Evolutionary conservation across 2,888 invertebrate species (phyloP).

Genomic region (Alsophila aescularia): DNA sequence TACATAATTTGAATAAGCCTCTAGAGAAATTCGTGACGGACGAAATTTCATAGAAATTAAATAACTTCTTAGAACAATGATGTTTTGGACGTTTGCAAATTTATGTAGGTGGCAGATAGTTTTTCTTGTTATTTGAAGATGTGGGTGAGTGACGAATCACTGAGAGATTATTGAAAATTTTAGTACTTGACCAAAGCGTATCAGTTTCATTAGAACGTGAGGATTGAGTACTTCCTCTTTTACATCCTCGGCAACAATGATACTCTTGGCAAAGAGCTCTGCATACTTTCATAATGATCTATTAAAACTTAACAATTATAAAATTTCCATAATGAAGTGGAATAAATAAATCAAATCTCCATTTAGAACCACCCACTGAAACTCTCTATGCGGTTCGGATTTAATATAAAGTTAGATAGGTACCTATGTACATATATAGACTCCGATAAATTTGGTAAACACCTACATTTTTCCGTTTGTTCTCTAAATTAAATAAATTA

Average conservation of each 20-base stretch:
- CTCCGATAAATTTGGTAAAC: background rate
- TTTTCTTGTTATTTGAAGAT: conserved; percentile 16
- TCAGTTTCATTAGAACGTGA: conserved; percentile 5
- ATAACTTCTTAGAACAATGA: conserved; percentile 11
- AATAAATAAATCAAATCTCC: conserved; percentile 6
- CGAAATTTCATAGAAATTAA: conserved; percentile 12
- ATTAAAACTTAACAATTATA: conserved; percentile 8
- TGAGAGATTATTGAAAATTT: conserved; percentile 13
- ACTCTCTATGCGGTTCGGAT: background rate
- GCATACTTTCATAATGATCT: conserved; percentile 9
- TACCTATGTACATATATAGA: background rate
- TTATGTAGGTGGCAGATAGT: conserved; percentile 21
- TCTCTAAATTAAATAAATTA: too few species aligned
- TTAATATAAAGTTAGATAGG: too few species aligned
- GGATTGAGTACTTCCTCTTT: conserved; percentile 25
- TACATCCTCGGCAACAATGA: conserved; percentile 13
- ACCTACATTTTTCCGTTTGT: background rate
- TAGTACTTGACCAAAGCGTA: conserved; percentile 2
- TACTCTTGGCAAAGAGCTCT: conserved; percentile 21
- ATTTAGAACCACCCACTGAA: background rate
- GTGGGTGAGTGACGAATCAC: conserved; percentile 8
- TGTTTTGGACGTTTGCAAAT: conserved; percentile 15
- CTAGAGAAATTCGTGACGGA: conserved; percentile 16
- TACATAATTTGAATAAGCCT: conserved; percentile 24
- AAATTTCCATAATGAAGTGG: background rate